Evolutionary conservation across 1,140 invertebrate genomes (phyloP).

Genomic region (Protaetia brevitarsis): DNA sequence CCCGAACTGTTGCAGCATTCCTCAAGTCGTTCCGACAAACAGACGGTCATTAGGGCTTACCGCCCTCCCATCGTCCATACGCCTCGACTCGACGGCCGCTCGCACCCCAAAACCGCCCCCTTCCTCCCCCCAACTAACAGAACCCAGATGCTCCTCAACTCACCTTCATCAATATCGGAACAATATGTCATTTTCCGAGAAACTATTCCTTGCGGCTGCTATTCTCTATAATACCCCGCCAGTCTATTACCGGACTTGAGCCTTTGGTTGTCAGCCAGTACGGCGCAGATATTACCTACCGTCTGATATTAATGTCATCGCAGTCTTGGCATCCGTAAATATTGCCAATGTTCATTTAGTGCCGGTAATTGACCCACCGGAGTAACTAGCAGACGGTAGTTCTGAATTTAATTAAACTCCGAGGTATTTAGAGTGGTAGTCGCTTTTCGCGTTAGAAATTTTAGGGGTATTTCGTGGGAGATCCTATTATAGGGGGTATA

Average conservation of each 20-base stretch:
- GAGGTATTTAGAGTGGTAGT: not conserved
- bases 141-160: not conserved
- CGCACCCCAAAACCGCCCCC: not conserved
- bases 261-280: slow-evolving; percentile 3
- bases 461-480: not conserved
- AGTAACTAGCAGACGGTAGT: slow-evolving; percentile 7
- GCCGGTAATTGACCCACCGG: slow-evolving; percentile 14
- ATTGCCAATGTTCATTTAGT: slow-evolving; percentile 15
- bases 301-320: slow-evolving; percentile 14
- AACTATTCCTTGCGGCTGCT: slow-evolving; percentile 2
- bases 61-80: not conserved
- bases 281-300: slow-evolving; percentile 3
- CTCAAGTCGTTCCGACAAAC: slow-evolving; percentile 19
- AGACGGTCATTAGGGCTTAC: slow-evolving; percentile 22
- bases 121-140: not conserved
- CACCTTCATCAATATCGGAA: slow-evolving; percentile 18
- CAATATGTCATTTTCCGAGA: slow-evolving; percentile 6
- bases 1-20: slow-evolving; percentile 24
- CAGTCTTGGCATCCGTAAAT: slow-evolving; percentile 4
- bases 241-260: slow-evolving; percentile 9
- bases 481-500: no score
- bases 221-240: not conserved
- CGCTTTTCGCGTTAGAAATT: not conserved
- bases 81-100: not conserved
- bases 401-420: slow-evolving; percentile 15